phyloP scores from a whole-genome alignment of 1,140 invertebrate species.

The Teleopsis dalmanni region DNA sequence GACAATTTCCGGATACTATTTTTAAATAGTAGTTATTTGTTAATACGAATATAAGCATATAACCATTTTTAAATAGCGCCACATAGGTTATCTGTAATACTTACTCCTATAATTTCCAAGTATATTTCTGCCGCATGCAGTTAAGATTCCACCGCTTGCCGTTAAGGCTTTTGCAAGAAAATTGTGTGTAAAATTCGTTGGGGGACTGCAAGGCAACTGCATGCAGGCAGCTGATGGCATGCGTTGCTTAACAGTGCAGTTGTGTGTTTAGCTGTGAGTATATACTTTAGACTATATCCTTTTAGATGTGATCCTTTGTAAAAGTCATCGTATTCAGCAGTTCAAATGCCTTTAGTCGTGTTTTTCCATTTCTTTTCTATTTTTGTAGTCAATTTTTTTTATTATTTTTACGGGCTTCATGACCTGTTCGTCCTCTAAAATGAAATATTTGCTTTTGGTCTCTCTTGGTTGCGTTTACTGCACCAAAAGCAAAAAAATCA shows the following conservation, averaged over 20 bases:
- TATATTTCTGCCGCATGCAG: too few relatives aligned
- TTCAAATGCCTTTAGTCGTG: conserved; percentile 4
- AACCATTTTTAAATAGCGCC: too few relatives aligned
- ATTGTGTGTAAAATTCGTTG: neutral
- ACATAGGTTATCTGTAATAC: too few relatives aligned
- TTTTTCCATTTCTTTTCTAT: neutral
- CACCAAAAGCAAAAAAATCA: too few relatives aligned
- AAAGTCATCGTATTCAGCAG: conserved; percentile 7
- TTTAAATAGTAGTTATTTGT: too few relatives aligned
- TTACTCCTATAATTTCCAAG: too few relatives aligned
- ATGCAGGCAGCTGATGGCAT: neutral
- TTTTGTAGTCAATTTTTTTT: neutral
- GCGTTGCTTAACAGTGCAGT: neutral
- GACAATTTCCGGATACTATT: too few relatives aligned
- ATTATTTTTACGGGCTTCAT: conserved; percentile 21
- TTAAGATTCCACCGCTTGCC: too few relatives aligned
- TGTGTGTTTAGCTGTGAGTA: neutral
- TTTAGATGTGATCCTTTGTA: conserved; percentile 4
- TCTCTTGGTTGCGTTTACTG: neutral
- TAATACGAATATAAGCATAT: too few relatives aligned
- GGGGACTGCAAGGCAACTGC: neutral
- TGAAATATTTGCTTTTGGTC: conserved; percentile 34
- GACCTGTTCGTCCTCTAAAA: conserved; percentile 44
- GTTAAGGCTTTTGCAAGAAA: too few relatives aligned
- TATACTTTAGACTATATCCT: neutral